A percentile compares a stretch with the other conserved stretches of the same genome.
Conservation (phyloP, 2,113 vertebrate genomes). For the Indicator maculatus region DNA sequence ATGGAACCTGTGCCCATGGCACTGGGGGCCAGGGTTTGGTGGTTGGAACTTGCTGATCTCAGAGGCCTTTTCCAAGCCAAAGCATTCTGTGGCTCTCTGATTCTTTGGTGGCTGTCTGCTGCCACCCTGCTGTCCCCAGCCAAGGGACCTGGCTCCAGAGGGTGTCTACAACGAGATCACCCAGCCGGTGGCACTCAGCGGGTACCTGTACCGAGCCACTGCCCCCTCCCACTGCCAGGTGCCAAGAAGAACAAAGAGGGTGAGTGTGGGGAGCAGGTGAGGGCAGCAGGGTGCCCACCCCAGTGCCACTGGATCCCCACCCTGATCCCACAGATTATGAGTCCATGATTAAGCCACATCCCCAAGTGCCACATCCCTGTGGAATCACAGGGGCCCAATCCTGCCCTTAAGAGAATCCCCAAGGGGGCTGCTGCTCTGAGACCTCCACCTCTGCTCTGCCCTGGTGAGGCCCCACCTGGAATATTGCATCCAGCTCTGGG, state of each 20-base stretch:
- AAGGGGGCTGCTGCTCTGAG: fast-evolving
- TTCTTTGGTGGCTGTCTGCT: not conserved
- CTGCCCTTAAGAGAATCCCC: not conserved
- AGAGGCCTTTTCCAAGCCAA: too few species aligned
- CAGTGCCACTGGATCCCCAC: fast-evolving
- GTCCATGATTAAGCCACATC: too few species aligned
- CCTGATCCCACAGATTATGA: slow-evolving; percentile 70
- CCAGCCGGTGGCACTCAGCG: slow-evolving; percentile 83
- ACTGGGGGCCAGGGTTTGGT: too few species aligned
- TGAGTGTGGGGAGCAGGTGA: not conserved
- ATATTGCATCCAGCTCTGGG: too few species aligned
- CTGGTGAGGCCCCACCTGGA: too few species aligned
- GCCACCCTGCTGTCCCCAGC: fast-evolving
- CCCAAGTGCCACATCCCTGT: too few species aligned
- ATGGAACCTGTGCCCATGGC: too few species aligned
- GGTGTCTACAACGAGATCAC: slow-evolving; percentile 94
- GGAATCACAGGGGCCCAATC: not conserved
- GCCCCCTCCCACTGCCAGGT: slow-evolving; percentile 72
- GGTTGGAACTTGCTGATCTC: too few species aligned
- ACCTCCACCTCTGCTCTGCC: too few species aligned
- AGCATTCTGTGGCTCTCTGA: too few species aligned
- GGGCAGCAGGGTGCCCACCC: not conserved
- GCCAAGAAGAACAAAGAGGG: slow-evolving; percentile 84
- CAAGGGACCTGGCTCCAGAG: not conserved
- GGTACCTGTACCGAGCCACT: slow-evolving; percentile 86